Base-by-base conservation (phyloP, 1,140 invertebrate species). In the Zelostemma sp. region DNA sequence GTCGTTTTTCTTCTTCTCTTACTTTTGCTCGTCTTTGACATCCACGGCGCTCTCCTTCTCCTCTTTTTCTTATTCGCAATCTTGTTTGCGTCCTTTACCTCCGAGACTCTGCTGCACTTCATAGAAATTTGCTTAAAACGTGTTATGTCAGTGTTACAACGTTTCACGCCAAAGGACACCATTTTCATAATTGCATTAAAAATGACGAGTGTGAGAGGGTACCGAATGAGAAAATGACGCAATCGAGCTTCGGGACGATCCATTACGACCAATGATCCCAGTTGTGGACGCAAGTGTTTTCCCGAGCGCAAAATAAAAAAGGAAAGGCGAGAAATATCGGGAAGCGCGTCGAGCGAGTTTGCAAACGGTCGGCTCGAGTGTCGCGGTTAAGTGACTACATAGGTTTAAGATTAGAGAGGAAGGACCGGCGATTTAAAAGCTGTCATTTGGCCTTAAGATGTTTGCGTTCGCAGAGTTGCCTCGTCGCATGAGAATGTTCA, bases 301-400 rank as follows among this genome's bases (percentile, higher is more conserved):
- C n/a, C n/a, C n/a, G n/a, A 62, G 46, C 15, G 15, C 14, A 57
- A 38, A 50, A 59, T 53, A 67, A 31, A 45, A 19, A 51, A 70
- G 40, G 47, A 41, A 68, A 50, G 19, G 60, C 57, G 43, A 28
- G 38, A 41, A 41, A 25, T 25, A 25, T 25, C 21, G 8, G 14
- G 57, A 69, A 68, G 45, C 45, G 40, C 50, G 53, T 46, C 46
- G 53, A 28, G 14, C 14, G 64, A 66, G 64, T 72, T 70, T 59
- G 68, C 73, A 3, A 12, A 11, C 68, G 76, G 73, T 77, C 71
- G 68, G 66, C 63, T 60, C 14, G 65, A 74, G 68, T 77, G 70
- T 76, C 73, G 70, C 68, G 55, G 69, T 70, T 78, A 80, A 78
- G 78, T 77, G 73, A 62, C 69, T 73, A 77, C 76, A 77, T 73